Conservation (phyloP, 2,888 invertebrate genomes). For the Biston betularia region DNA sequence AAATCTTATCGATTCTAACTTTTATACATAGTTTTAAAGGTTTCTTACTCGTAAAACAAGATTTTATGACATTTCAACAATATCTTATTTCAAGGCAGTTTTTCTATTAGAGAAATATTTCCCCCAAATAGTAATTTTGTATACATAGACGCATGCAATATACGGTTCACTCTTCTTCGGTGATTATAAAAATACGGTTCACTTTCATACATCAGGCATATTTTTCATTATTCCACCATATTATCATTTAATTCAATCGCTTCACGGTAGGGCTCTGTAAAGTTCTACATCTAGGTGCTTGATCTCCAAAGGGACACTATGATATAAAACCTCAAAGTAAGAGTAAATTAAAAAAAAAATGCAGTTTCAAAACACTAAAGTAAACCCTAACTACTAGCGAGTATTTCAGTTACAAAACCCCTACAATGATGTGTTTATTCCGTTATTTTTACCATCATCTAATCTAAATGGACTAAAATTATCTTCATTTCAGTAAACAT, state of each 20-base stretch:
- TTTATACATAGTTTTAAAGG: neutral
- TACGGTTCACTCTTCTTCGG: neutral
- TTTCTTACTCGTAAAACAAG: neutral
- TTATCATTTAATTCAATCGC: neutral
- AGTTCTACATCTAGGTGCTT: neutral
- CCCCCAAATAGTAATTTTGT: neutral
- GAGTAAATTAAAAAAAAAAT: too few species aligned
- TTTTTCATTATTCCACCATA: too few species aligned
- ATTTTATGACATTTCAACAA: neutral
- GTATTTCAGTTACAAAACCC: conserved; percentile 2
- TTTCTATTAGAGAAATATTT: conserved; percentile 1
- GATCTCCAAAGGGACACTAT: neutral
- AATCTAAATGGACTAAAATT: too few species aligned
- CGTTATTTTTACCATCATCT: too few species aligned
- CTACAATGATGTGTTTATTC: neutral
- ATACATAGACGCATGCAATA: neutral
- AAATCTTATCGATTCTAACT: conserved; percentile 1
- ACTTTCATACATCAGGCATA: neutral
- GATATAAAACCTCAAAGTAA: neutral
- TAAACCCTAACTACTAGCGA: neutral
- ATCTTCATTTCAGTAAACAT: too few species aligned
- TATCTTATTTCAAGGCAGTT: conserved; percentile 6
- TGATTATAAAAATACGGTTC: neutral
- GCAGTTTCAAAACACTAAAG: too few species aligned
- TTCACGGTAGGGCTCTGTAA: neutral